phyloP scores from a whole-genome alignment of 2,797 vertebrate genomes.

The Artibeus lituratus region DNA sequence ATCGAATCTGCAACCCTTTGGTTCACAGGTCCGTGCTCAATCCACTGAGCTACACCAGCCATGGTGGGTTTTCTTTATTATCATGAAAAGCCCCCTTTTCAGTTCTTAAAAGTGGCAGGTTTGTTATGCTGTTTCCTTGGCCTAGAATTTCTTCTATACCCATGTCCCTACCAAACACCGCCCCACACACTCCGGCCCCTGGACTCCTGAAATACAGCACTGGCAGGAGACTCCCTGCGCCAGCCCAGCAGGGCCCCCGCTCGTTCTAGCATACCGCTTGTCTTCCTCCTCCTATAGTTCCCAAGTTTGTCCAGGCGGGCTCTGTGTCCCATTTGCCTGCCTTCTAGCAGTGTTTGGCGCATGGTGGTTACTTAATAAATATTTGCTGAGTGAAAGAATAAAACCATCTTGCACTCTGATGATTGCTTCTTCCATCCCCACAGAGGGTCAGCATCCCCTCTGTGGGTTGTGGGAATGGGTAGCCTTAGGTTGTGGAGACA shows the following conservation, averaged over 20 bases:
- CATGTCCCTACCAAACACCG: too few species aligned
- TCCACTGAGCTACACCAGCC: too few species aligned
- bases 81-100: not conserved
- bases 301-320: not conserved
- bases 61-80: not conserved
- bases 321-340: not conserved
- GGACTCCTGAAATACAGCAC: not conserved
- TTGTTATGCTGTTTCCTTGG: not conserved
- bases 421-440: not conserved
- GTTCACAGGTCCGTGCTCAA: too few species aligned
- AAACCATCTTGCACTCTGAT: not conserved
- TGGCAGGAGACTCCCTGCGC: fast-evolving
- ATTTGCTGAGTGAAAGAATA: not conserved
- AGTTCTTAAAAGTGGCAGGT: not conserved
- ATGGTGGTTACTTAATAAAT: not conserved
- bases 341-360: not conserved
- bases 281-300: not conserved
- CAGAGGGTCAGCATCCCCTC: not conserved
- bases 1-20: too few species aligned
- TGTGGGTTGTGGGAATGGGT: not conserved
- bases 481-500: not conserved
- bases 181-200: not conserved
- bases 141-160: not conserved
- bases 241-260: not conserved
- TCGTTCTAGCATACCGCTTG: too few species aligned